A percentile compares a stretch with the other conserved stretches of the same genome.
phyloP scores from a whole-genome alignment of 2,888 invertebrate genomes.

The Torymus auratus region DNA sequence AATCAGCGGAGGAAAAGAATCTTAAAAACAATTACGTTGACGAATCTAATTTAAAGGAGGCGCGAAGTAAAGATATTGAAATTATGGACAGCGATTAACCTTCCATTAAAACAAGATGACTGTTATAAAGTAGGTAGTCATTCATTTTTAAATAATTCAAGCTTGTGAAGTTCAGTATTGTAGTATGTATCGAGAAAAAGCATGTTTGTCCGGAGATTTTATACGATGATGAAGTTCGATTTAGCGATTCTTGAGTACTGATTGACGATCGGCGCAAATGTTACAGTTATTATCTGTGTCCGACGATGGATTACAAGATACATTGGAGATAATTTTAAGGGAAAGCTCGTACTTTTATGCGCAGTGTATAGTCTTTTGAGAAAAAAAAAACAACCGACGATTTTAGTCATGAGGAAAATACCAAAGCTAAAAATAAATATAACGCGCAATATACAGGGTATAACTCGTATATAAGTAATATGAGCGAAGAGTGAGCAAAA shows the following conservation, averaged over 20 bases:
- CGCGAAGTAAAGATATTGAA: constrained; percentile 67
- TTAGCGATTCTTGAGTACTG: constrained; percentile 57
- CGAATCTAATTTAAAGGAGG: constrained; percentile 72
- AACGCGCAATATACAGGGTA: constrained; percentile 62
- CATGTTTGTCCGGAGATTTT: constrained; percentile 60
- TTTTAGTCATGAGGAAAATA: constrained; percentile 40
- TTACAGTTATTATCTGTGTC: constrained; percentile 48
- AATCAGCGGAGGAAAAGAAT: constrained; percentile 74
- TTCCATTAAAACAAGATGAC: constrained; percentile 58
- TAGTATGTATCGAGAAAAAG: constrained; percentile 55
- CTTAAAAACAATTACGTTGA: constrained; percentile 73
- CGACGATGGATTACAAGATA: constrained; percentile 25
- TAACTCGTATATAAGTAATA: constrained; percentile 45
- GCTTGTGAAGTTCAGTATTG: constrained; percentile 63
- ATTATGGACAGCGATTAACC: constrained; percentile 73
- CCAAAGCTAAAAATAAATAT: constrained; percentile 55
- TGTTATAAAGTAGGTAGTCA: constrained; percentile 59
- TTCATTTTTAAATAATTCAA: constrained; percentile 62
- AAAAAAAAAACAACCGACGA: constrained; percentile 27
- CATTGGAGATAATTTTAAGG: constrained; percentile 19
- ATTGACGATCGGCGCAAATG: constrained; percentile 36
- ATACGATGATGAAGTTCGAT: constrained; percentile 65
- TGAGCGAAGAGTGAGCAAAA: constrained; percentile 11
- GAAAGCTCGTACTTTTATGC: constrained; percentile 32
- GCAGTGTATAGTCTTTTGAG: constrained; percentile 42